A percentile compares a stretch with the other conserved stretches of the same genome.
Conservation (phyloP, 2,113 vertebrate species). For the Procavia capensis region DNA sequence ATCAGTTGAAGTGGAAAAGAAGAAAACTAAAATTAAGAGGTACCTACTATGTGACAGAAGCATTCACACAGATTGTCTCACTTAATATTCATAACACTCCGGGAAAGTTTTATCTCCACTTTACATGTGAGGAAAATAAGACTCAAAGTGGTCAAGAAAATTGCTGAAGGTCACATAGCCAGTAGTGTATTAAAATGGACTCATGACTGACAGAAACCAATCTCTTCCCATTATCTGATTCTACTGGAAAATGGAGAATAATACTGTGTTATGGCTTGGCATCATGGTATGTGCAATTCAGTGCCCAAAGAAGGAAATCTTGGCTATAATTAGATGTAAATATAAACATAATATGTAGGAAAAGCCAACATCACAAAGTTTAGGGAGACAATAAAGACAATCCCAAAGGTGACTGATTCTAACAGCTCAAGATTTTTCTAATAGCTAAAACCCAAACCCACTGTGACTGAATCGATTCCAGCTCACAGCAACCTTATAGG, state of each 20-base stretch:
- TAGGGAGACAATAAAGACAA: not conserved
- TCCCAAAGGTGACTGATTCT: not conserved
- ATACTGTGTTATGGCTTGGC: too few species aligned
- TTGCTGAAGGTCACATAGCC: too few species aligned
- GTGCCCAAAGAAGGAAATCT: not conserved
- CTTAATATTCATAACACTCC: not conserved
- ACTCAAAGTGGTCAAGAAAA: too few species aligned
- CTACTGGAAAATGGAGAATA: not conserved
- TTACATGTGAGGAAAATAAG: too few species aligned
- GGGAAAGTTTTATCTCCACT: not conserved
- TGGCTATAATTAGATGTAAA: not conserved
- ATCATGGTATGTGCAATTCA: not conserved
- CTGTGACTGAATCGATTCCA: too few species aligned
- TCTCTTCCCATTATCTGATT: not conserved
- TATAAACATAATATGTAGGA: not conserved
- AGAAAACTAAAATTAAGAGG: not conserved
- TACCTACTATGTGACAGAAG: not conserved
- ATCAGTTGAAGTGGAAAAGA: not conserved
- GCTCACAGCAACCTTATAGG: too few species aligned
- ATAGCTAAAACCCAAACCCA: too few species aligned
- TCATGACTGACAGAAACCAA: not conserved
- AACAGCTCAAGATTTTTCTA: too few species aligned
- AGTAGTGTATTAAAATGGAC: not conserved
- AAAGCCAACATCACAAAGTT: not conserved
- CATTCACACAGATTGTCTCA: not conserved